Evolutionary conservation across 2,888 invertebrate species (phyloP).

Genomic region (Reticulitermes lucifugus): DNA sequence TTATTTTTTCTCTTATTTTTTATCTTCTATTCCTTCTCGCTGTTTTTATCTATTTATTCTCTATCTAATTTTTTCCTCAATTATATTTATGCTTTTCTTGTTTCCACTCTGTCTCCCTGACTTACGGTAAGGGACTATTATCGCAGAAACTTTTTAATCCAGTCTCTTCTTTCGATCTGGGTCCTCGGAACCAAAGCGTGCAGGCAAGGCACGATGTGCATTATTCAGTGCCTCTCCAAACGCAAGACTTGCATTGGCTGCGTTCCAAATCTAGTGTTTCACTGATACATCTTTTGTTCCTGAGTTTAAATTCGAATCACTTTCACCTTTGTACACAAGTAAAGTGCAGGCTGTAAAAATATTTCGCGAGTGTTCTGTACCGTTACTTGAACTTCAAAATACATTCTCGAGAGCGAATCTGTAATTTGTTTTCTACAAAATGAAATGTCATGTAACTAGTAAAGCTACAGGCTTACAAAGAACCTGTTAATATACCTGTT

Average conservation of each 20-base stretch:
- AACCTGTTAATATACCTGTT: not conserved
- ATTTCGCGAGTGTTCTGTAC: not conserved
- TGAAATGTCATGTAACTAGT: not conserved
- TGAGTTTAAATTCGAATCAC: not conserved
- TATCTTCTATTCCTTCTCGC: not conserved
- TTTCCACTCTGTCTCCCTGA: too few relatives aligned
- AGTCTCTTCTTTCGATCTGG: too few relatives aligned
- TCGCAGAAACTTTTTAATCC: too few relatives aligned
- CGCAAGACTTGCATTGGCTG: not conserved
- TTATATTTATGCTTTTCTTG: not conserved
- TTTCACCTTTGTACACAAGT: not conserved
- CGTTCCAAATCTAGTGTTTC: not conserved
- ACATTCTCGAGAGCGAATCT: not conserved
- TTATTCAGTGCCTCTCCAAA: too few relatives aligned
- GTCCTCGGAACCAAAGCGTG: too few relatives aligned
- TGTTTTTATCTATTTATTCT: not conserved
- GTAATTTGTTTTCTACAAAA: not conserved
- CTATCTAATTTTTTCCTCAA: not conserved
- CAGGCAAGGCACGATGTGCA: too few relatives aligned
- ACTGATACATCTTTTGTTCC: slow-evolving; percentile 1
- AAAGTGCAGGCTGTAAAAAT: not conserved
- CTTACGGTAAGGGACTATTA: too few relatives aligned
- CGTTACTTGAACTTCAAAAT: slow-evolving; percentile 2
- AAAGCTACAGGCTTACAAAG: too few relatives aligned
- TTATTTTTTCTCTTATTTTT: not conserved